These are phyloP conservation scores for Oceanodroma leucorhoa DNA, from an alignment of 2,797 vertebrate genomes.

Conservation along the genomic window DNA sequence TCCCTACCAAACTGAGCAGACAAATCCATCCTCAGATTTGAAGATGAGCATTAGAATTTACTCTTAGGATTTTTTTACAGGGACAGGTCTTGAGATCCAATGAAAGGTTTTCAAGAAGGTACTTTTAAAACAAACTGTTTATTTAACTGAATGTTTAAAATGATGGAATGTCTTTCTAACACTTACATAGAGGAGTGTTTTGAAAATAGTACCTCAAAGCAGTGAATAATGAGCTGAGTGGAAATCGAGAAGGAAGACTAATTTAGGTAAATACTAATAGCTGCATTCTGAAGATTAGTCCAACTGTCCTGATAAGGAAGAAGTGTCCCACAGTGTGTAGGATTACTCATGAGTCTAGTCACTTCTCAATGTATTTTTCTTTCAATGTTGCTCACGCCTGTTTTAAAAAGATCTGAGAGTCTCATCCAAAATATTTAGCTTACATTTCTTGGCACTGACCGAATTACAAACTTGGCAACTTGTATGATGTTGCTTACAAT, in stretches of 20 bases:
- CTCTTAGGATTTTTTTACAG: neutral
- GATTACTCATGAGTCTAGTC: neutral
- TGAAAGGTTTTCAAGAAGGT: neutral
- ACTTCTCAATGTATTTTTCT: neutral
- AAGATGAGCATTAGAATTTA: neutral
- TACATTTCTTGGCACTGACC: neutral
- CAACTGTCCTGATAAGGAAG: neutral
- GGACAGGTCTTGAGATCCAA: neutral
- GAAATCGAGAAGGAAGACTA: neutral
- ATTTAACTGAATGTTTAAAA: neutral
- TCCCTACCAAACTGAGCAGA: neutral
- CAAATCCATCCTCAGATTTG: neutral
- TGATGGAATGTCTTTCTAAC: neutral
- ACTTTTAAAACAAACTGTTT: neutral
- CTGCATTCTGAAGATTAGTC: neutral
- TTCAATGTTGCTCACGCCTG: neutral
- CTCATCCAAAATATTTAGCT: neutral
- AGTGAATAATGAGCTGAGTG: neutral
- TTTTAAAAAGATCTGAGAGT: neutral
- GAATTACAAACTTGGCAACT: constrained; percentile 3
- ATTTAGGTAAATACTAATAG: neutral
- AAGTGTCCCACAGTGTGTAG: neutral
- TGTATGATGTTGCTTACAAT: constrained; percentile 17
- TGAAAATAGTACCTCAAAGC: neutral
- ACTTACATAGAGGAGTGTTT: neutral